Percentiles rank a stretch among this genome's conserved stretches.
Conservation (phyloP, 2,888 invertebrate species). For the Lamproptera curius region DNA sequence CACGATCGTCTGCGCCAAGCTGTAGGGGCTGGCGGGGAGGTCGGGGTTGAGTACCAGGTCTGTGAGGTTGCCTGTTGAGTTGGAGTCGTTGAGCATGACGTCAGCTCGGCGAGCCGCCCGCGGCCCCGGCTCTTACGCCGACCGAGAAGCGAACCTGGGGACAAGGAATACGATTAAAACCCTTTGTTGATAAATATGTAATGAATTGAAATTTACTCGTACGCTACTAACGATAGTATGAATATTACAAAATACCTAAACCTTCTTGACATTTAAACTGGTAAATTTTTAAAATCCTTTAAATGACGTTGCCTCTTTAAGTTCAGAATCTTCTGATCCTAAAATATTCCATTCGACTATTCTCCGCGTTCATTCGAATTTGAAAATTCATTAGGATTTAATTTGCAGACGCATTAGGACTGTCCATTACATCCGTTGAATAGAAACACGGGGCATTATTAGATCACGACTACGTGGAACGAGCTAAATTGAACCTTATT, state of each 20-base stretch:
- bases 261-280: too few relatives aligned
- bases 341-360: too few relatives aligned
- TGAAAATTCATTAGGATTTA: conserved; percentile 11
- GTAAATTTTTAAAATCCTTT: too few relatives aligned
- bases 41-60: conserved; percentile 59
- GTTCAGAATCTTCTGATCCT: too few relatives aligned
- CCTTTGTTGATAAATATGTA: too few relatives aligned
- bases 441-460: conserved; percentile 14
- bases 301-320: too few relatives aligned
- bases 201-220: too few relatives aligned
- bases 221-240: too few relatives aligned
- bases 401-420: conserved; percentile 7
- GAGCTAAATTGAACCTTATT: neutral
- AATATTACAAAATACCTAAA: too few relatives aligned
- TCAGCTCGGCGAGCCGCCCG: conserved; percentile 67
- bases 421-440: conserved; percentile 14
- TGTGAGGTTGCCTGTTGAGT: conserved; percentile 61
- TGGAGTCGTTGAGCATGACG: conserved; percentile 70
- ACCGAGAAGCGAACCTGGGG: conserved; percentile 45
- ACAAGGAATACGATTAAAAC: too few relatives aligned
- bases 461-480: neutral
- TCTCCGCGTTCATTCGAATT: too few relatives aligned
- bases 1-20: conserved; percentile 84
- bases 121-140: conserved; percentile 54
- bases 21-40: conserved; percentile 79